Conservation (phyloP, 2,888 invertebrate genomes). For the Hirtodrosophila confusa region DNA sequence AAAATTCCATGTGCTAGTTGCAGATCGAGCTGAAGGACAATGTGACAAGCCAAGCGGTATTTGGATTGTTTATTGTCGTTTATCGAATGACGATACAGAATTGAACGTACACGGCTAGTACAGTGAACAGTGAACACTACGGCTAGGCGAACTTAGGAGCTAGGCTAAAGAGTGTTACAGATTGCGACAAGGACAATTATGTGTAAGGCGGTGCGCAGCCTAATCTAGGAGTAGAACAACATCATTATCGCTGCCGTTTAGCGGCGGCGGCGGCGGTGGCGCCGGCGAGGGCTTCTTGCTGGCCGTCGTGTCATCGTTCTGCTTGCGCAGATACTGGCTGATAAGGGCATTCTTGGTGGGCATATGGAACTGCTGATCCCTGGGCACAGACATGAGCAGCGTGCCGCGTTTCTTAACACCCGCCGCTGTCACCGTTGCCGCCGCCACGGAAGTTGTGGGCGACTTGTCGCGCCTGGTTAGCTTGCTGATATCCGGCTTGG, state of each 20-base stretch:
- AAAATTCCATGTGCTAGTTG: too few relatives aligned
- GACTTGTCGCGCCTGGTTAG: slow-evolving; percentile 28
- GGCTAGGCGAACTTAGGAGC: slow-evolving; percentile 28
- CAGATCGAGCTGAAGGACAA: neutral
- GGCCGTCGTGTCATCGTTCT: slow-evolving; percentile 32
- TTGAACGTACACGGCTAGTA: slow-evolving; percentile 6
- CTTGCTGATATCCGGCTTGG: slow-evolving; percentile 12
- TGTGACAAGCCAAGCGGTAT: neutral
- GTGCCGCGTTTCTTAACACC: slow-evolving; percentile 81
- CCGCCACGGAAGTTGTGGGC: neutral
- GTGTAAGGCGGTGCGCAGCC: neutral
- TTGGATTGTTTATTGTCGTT: slow-evolving; percentile 17
- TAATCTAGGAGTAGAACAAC: slow-evolving; percentile 69
- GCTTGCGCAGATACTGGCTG: slow-evolving; percentile 84
- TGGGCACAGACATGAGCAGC: slow-evolving; percentile 82
- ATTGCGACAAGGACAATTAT: slow-evolving; percentile 5
- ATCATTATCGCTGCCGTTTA: slow-evolving; percentile 28
- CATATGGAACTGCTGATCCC: slow-evolving; percentile 78
- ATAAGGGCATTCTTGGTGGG: slow-evolving; percentile 83
- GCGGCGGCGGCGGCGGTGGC: slow-evolving; percentile 1
- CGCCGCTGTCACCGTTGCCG: neutral
- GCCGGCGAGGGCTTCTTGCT: neutral
- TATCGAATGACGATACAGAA: slow-evolving; percentile 1
- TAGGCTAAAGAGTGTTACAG: slow-evolving; percentile 1
- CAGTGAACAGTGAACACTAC: slow-evolving; percentile 45